Base-by-base conservation (phyloP, 2,113 vertebrate species). In the Tragulus kanchil region DNA sequence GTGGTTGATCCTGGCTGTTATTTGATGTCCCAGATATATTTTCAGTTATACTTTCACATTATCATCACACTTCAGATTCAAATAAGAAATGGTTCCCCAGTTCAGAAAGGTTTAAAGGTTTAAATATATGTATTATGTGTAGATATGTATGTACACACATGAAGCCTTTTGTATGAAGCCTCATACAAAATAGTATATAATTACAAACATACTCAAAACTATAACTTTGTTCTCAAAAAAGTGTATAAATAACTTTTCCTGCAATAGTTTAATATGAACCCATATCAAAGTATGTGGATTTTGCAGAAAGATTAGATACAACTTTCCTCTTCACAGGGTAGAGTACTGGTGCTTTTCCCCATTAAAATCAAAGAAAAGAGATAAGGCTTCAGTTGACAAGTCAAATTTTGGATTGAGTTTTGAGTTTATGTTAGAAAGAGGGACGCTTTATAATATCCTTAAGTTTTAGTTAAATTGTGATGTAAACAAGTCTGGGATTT, bases 151-250 rank as follows among this genome's bases (percentile, higher is more conserved):
- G 8, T 45, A 82, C 25, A n/a, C 36, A 36, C 61, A 65, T 26
- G 28, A 89, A 31, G 13, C 50, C 81, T 64, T 19, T 42, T 45
- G 62, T 83, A 67, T 67, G 78, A 81, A 81, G 36, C 36, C 36
- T 36, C 36, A 36, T 36, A 36, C 36, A 36, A 36, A 36, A 25
- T 21, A 45, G 19, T 23, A 71, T 82, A n/a, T 65, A 73, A 69
- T 65, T 85, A 61, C 26, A 83, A 11, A 84, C 65, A 78, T 73
- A 59, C 0, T 48, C 25, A 78, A 86, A 83, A 28, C 2, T 5
- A 52, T 56, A 58, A 15, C 89, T 90, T 95, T 87, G 12, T 87
- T 79, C 17, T 58, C 71, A 83, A 62, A 91, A 91, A 83, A 54
- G 26, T 75, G 31, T 52, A 54, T 79, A 84, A 95, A 61, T 21